These are phyloP conservation scores for Drosophila melanocephala DNA, from an alignment of 2,888 invertebrate species.

Conservation along the genomic window DNA sequence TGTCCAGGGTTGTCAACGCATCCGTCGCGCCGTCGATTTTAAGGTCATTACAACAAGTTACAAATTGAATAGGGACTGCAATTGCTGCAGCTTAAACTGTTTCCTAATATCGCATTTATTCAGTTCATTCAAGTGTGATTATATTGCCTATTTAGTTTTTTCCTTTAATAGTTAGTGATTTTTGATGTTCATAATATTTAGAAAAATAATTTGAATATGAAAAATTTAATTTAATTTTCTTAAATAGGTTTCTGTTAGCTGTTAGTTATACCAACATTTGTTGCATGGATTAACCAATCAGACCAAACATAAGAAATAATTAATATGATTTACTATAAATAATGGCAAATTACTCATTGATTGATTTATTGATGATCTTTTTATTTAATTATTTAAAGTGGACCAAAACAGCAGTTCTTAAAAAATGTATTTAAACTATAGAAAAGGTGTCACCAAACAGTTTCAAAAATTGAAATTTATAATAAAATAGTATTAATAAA, in stretches of 20 bases:
- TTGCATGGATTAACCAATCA: neutral
- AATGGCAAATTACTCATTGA: neutral
- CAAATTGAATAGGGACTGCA: conserved; percentile 23
- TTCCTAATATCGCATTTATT: neutral
- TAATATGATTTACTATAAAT: neutral
- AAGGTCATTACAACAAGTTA: conserved; percentile 64
- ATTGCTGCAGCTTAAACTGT: conserved; percentile 6
- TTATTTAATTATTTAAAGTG: neutral
- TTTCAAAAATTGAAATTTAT: neutral
- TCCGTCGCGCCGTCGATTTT: conserved; percentile 45
- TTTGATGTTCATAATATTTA: neutral
- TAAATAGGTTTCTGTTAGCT: neutral
- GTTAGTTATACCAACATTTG: neutral
- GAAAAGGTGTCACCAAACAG: neutral
- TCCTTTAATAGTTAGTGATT: neutral
- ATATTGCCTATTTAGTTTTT: neutral
- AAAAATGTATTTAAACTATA: neutral
- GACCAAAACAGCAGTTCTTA: neutral
- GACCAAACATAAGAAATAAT: neutral
- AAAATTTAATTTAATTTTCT: neutral
- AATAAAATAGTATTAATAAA: neutral
- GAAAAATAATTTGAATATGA: neutral
- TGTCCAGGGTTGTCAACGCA: conserved; percentile 67
- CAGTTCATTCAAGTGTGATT: neutral
- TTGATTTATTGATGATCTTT: neutral